These are phyloP conservation scores for Tetanocera ferruginea DNA, from an alignment of 2,888 invertebrate genomes.

Conservation along the genomic window DNA sequence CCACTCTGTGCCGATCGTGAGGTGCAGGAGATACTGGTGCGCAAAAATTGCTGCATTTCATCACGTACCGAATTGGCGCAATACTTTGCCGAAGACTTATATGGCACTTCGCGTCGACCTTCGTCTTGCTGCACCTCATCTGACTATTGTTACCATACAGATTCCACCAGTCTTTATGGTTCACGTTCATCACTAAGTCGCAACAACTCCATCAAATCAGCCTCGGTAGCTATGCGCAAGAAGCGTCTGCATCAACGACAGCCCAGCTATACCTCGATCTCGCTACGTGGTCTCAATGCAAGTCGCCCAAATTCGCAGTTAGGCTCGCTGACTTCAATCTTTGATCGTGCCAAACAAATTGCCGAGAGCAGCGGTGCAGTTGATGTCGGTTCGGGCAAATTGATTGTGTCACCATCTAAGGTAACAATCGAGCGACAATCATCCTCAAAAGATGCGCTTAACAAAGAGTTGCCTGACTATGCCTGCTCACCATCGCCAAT, in stretches of 20 bases:
- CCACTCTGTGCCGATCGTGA: constrained; percentile 65
- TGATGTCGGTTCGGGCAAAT: constrained; percentile 51
- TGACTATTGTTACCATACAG: constrained; percentile 69
- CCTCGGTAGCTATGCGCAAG: constrained; percentile 63
- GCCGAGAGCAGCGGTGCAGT: constrained; percentile 17
- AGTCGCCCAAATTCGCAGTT: constrained; percentile 63
- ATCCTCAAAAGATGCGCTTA: constrained; percentile 64
- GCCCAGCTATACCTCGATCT: constrained; percentile 67
- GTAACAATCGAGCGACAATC: constrained; percentile 66
- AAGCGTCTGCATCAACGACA: constrained; percentile 65
- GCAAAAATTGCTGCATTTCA: constrained; percentile 62
- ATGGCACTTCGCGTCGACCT: constrained; percentile 64
- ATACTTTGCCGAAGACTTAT: constrained; percentile 68
- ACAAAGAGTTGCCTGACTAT: constrained; percentile 67
- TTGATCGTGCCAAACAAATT: constrained; percentile 65
- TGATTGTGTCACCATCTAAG: constrained; percentile 59
- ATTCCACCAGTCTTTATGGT: constrained; percentile 69
- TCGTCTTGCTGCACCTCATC: constrained; percentile 70
- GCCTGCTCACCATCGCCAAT: constrained; percentile 70
- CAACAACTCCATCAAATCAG: constrained; percentile 69
- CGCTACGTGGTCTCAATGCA: constrained; percentile 65
- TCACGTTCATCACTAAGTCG: constrained; percentile 68
- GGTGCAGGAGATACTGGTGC: constrained; percentile 67
- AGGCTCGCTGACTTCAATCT: constrained; percentile 67
- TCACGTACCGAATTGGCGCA: constrained; percentile 68